Base-by-base conservation (phyloP, 1,140 invertebrate species). In the Cyrtorhinus lividipennis region DNA sequence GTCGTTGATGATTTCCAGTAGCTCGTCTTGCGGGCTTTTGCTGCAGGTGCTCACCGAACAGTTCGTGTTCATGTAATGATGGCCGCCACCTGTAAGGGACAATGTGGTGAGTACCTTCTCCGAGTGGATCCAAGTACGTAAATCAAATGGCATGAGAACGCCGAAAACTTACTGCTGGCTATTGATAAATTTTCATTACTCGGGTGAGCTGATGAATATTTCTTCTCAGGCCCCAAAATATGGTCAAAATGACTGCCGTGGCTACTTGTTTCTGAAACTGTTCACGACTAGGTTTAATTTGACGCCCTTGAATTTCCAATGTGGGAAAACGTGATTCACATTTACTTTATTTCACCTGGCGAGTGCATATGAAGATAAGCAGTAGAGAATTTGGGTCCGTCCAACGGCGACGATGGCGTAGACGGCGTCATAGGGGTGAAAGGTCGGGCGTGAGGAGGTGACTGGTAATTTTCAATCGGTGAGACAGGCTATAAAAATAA, bases 1-100 rank as follows among this genome's bases (percentile, higher is more conserved):
- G 69, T 91, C 88, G 67, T 87, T 88, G 68, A 92, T 88, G 23
- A 92, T 89, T 74, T 92, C 88, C 0, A 86, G 78, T 44, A 92
- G 74, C 71, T 91, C 88, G 62, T 88, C 86, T 70, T 92, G 83
- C 0, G 75, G 74, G 56, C 73, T 68, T 24, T 53, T 63, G 59
- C 65, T 68, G 48, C 63, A 64, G 15, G 60, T 61, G 24, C 64
- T 67, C n/a, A 27, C 60, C 18, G 38, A 30, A 61, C 58, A 60
- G 13, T 62, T 63, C 30, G 62, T 67, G 53, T 65, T 67, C 23
- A 62, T 58, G 15, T 63, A 62, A 44, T 64, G 64, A 24, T 62
- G 62, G 20, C 59, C 62, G 30, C 27, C 18, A 62, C 61, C 66
- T 66, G 45, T 20, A 46, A 59, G 45, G n/a, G n/a, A n/a, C n/a